A percentile compares a stretch with the other conserved stretches of the same genome.
phyloP scores from a whole-genome alignment of 2,888 invertebrate genomes.

The Drosophila cognata region DNA sequence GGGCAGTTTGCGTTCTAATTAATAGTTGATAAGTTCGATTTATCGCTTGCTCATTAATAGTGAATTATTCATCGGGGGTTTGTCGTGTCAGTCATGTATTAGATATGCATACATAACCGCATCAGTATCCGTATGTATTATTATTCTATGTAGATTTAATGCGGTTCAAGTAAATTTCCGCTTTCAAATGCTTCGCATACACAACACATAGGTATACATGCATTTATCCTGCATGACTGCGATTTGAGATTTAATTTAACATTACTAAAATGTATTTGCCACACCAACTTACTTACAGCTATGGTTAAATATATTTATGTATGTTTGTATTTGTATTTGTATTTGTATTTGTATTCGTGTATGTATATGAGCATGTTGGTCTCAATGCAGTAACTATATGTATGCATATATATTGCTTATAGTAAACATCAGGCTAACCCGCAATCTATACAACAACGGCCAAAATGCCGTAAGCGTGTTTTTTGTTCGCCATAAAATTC shows the following conservation, averaged over 20 bases:
- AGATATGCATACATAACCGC: neutral
- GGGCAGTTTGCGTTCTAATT: conserved; percentile 37
- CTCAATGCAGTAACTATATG: conserved; percentile 67
- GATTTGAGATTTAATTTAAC: conserved; percentile 26
- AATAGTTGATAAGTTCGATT: conserved; percentile 25
- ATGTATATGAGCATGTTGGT: conserved; percentile 61
- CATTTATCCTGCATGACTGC: conserved; percentile 14
- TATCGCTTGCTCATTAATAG: conserved; percentile 12
- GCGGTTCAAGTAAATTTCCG: neutral
- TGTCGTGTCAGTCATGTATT: conserved; percentile 17
- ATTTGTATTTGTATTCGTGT: conserved; percentile 28
- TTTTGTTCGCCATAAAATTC: conserved; percentile 47
- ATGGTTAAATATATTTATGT: conserved; percentile 44
- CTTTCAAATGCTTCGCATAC: neutral
- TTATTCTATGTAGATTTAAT: conserved; percentile 9
- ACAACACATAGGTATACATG: neutral
- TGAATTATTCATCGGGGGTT: conserved; percentile 14
- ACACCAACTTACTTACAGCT: conserved; percentile 72
- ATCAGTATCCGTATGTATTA: conserved; percentile 4
- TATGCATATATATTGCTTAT: conserved; percentile 83
- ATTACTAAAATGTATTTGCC: conserved; percentile 70
- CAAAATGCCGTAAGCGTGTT: conserved; percentile 55
- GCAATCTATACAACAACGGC: conserved; percentile 66
- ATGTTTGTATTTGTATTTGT: conserved; percentile 20
- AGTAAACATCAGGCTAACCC: conserved; percentile 82